Base-by-base conservation (phyloP, 2,113 vertebrate genomes). In the Ifrita kowaldi region DNA sequence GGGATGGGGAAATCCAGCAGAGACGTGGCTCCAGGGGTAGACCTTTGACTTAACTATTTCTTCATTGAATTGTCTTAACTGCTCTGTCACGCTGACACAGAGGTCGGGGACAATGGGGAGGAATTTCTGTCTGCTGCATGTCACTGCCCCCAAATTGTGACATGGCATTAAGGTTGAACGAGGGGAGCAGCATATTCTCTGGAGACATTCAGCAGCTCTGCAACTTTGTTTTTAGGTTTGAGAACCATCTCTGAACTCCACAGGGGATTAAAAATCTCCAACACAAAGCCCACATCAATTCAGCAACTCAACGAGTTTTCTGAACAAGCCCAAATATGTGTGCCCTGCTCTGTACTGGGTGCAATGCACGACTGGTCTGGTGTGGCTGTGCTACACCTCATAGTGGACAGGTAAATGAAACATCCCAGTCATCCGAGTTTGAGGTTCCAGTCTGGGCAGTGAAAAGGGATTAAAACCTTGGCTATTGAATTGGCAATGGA, bases 31-130 rank as follows among this genome's bases (percentile, higher is more conserved):
- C 78, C 94, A 91, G 41, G 23, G 62, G 21, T 26, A 94, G 89
- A 95, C 84, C 95, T 97, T 96, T 94, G 95, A 57, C 93, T 97
- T 89, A 73, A 79, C 81, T 91, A 13, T 32, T 85, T 93, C 85
- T 91, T 73, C 44, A 85, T 85, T 85, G 94, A 89, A 94, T 94
- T 89, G 39, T 93, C 55, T 91, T 46, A 49, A 71, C 78, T 87
- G 77, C 53, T 93, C 57, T 68, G 46, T 91, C 81, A 41, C 0
- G 5, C 69, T 79, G 91, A 87, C 91, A 85, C n/a, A 28, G 65
- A 68, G 53, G 6, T 0, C 82, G 77, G 75, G 84, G 78, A 96
- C 89, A 95, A 93, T 87, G 55, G 62, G 23, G n/a, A 91, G 60
- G 84, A 81, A 93, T 92, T 80, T 92, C 86, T 91, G 47, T 71